phyloP scores from a whole-genome alignment of 2,888 invertebrate genomes.

The Cheiracanthium punctorium region DNA sequence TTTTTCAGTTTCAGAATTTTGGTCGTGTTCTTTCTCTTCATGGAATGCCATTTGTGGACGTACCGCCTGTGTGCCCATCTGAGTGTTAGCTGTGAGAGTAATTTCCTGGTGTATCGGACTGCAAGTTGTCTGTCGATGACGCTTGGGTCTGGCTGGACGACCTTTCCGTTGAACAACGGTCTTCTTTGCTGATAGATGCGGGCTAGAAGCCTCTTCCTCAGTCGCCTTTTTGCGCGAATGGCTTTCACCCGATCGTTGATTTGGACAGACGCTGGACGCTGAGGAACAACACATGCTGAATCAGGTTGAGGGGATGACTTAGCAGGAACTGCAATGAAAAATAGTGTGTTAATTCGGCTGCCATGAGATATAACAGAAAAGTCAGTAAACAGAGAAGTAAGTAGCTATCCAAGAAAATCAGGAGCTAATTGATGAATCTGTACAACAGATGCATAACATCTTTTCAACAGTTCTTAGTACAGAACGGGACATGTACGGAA shows the following conservation, averaged over 20 bases:
- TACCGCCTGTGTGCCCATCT: conserved; percentile 62
- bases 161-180: conserved; percentile 2
- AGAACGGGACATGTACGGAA: no score
- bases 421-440: no score
- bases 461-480: no score
- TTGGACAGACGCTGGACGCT: background rate
- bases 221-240: conserved; percentile 34
- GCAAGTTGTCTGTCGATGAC: conserved; percentile 29
- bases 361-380: no score
- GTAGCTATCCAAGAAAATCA: no score
- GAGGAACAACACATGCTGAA: background rate
- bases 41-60: conserved; percentile 61
- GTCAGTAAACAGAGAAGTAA: no score
- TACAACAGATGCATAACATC: no score
- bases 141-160: conserved; percentile 6
- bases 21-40: conserved; percentile 73
- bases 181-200: conserved; percentile 48
- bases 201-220: conserved; percentile 39
- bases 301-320: conserved; percentile 36
- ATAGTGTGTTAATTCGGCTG: no score
- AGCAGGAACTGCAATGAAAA: conserved; percentile 20
- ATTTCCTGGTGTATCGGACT: conserved; percentile 42
- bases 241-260: conserved; percentile 24
- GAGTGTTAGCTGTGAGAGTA: conserved; percentile 61
- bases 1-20: conserved; percentile 62